Evolutionary conservation across 2,797 vertebrate species (phyloP).

Genomic region (Lacerta agilis): DNA sequence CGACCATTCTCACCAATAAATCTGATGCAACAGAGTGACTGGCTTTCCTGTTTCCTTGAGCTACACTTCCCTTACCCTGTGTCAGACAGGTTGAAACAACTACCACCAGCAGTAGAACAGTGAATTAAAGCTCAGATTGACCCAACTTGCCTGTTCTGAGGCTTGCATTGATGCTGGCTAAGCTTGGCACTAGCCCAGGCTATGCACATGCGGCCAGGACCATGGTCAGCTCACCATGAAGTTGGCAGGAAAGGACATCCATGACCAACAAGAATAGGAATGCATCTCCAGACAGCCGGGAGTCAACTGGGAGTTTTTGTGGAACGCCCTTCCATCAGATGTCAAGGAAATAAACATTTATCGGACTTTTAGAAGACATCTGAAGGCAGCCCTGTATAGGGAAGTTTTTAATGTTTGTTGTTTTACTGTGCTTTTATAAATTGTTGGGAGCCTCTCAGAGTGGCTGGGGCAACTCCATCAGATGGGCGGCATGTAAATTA

Average conservation of each 20-base stretch:
- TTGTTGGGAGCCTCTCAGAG: too few species aligned
- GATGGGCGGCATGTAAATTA: too few species aligned
- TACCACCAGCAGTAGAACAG: neutral
- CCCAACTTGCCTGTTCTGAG: neutral
- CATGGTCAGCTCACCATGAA: neutral
- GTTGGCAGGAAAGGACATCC: neutral
- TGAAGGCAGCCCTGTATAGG: too few species aligned
- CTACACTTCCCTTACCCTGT: neutral
- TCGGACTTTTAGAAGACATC: too few species aligned
- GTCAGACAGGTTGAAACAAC: neutral
- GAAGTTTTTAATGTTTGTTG: too few species aligned
- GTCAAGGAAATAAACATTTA: too few species aligned
- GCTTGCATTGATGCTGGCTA: neutral
- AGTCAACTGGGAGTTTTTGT: neutral
- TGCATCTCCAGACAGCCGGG: neutral
- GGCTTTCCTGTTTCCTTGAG: neutral
- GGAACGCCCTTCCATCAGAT: neutral
- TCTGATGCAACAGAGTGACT: neutral
- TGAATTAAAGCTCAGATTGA: neutral
- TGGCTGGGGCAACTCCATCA: too few species aligned
- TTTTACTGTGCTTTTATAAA: too few species aligned
- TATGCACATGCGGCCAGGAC: neutral
- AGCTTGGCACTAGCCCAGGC: neutral
- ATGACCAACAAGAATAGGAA: neutral
- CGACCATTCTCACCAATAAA: neutral